Base-by-base conservation (phyloP, 2,113 vertebrate genomes). In the Aptenodytes forsteri region DNA sequence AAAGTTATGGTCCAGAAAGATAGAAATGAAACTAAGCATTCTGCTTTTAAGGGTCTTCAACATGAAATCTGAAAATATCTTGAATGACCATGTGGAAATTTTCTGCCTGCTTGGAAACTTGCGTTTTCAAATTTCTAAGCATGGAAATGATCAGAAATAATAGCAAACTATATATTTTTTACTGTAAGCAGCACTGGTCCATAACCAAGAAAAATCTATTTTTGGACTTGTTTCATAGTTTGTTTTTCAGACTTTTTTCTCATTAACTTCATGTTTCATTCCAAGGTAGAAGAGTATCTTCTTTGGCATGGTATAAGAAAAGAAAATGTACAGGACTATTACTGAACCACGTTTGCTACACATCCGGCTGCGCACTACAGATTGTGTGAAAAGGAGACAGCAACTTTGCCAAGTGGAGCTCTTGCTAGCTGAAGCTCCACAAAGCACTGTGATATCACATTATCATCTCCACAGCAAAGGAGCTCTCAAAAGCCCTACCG, bases 71-170 rank as follows among this genome's bases (percentile, higher is more conserved):
- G 36, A 90, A 34, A 83, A 85, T 42, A 72, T 66, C 13, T 72
- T 78, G 38, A 94, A 58, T 32, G 50, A 90, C n/a, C 47, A 34
- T 42, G 38, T 97, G 84, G 86, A 97, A 96, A 96, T 94, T 71
- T 95, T 62, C 40, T 95, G 92, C 27, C 29, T 79, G 40, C 46
- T 83, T 94, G 26, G 55, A 96, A 97, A 75, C 46, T 55, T 42
- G 22, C 34, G 5, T 65, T 96, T 97, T 92, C 88, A 90, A 21
- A 15, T 66, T 29, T 59, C 19, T n/a, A 38, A 44, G 16, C 20
- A 65, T 90, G 55, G 62, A 97, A 96, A 94, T 59, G 9, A 83
- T 82, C n/a, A 78, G n/a, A 75, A 84, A 69, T 58, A 83, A 79
- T 85, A 36, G 38, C 52, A 64, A 59, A 5, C 10, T 69, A 15